These are phyloP conservation scores for Apoda limacodes DNA, from an alignment of 2,888 invertebrate species.

Conservation along the genomic window DNA sequence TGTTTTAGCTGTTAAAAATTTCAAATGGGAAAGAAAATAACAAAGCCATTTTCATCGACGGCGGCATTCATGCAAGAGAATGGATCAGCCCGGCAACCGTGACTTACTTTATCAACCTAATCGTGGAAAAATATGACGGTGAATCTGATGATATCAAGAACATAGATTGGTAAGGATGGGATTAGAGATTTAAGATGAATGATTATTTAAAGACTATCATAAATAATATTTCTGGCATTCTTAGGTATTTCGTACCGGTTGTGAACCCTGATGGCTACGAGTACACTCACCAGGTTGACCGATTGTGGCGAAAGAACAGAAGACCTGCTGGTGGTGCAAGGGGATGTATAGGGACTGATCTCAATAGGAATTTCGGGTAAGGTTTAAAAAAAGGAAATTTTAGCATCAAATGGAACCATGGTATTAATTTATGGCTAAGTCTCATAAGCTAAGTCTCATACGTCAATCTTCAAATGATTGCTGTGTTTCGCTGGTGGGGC, in stretches of 20 bases:
- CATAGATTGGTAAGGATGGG: slow-evolving; percentile 50
- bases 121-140: slow-evolving; percentile 79
- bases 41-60: slow-evolving; percentile 81
- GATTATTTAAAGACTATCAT: no score
- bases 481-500: no score
- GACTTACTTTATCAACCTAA: slow-evolving; percentile 80
- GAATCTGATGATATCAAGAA: slow-evolving; percentile 67
- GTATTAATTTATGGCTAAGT: no score
- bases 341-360: slow-evolving; percentile 79
- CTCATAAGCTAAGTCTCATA: no score
- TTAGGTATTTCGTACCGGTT: slow-evolving; percentile 78
- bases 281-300: slow-evolving; percentile 81
- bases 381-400: no score
- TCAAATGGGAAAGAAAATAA: slow-evolving; percentile 76
- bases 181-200: no score
- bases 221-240: slow-evolving; percentile 3
- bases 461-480: no score
- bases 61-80: slow-evolving; percentile 91
- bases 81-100: slow-evolving; percentile 90
- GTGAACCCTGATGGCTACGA: slow-evolving; percentile 92
- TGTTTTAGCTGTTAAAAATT: slow-evolving; percentile 66
- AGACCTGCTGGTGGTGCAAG: slow-evolving; percentile 61
- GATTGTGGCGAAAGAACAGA: slow-evolving; percentile 87
- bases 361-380: slow-evolving; percentile 88
- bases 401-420: no score